Conservation (phyloP, 2,113 vertebrate genomes). For the Dipodomys merriami region DNA sequence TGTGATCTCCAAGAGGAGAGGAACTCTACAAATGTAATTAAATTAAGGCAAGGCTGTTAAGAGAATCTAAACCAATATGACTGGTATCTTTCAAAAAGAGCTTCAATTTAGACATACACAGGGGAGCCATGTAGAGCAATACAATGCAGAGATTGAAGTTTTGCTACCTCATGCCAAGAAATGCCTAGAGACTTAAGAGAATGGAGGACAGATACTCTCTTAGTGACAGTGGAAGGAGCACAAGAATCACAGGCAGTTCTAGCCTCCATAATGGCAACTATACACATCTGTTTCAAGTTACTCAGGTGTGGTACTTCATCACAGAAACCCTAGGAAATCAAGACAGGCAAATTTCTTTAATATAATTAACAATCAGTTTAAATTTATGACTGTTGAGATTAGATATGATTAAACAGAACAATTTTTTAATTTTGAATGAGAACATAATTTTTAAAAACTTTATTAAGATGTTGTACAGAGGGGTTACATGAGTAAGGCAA, state of each 20-base stretch:
- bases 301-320: not conserved
- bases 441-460: too few species aligned
- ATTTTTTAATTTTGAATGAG: too few species aligned
- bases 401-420: not conserved
- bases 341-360: not conserved
- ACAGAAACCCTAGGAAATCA: not conserved
- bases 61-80: not conserved
- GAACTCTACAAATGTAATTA: constrained; percentile 15
- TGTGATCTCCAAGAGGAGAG: constrained; percentile 23
- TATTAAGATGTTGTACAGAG: too few species aligned
- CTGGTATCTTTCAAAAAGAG: not conserved
- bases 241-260: not conserved
- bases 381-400: not conserved
- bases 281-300: not conserved
- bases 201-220: not conserved
- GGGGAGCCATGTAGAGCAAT: not conserved
- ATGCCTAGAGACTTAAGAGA: not conserved
- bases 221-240: not conserved
- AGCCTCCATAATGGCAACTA: not conserved
- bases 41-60: not conserved
- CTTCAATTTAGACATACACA: not conserved
- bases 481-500: too few species aligned
- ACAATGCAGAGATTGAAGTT: not conserved
- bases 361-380: not conserved
- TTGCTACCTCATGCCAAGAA: not conserved